phyloP scores from a whole-genome alignment of 2,113 vertebrate genomes.

The Alethe castanea region DNA sequence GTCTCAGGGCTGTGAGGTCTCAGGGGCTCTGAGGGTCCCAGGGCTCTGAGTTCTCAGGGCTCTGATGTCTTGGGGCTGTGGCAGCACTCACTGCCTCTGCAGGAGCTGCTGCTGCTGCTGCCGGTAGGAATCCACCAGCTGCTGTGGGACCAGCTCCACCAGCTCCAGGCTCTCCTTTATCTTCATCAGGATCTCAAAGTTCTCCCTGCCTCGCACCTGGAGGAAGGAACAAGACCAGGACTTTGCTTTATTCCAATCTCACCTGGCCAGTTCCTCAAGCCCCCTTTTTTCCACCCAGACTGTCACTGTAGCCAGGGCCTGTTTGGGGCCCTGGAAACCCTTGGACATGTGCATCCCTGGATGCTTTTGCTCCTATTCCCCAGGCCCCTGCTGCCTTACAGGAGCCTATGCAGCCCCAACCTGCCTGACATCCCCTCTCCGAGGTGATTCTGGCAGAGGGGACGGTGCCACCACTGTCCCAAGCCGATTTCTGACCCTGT shows the following conservation, averaged over 20 bases:
- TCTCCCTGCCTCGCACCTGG: slow-evolving; percentile 93
- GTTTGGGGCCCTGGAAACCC: rapidly evolving
- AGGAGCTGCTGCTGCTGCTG: slow-evolving; percentile 96
- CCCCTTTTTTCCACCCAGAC: neutral
- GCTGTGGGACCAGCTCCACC: slow-evolving; percentile 92
- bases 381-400: neutral
- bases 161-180: slow-evolving; percentile 96
- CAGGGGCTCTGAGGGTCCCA: neutral
- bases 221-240: neutral
- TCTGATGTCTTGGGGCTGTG: neutral
- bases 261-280: neutral
- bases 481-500: rapidly evolving
- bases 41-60: neutral
- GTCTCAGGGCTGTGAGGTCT: neutral
- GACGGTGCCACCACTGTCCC: rapidly evolving
- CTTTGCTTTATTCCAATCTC: neutral
- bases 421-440: neutral
- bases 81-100: slow-evolving; percentile 88
- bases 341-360: rapidly evolving
- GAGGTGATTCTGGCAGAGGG: neutral
- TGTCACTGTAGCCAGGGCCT: neutral
- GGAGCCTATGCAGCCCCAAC: neutral
- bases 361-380: neutral
- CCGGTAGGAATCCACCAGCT: slow-evolving; percentile 89
- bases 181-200: slow-evolving; percentile 97